phyloP scores from a whole-genome alignment of 2,888 invertebrate species.

The Caenorhabditis macrosperma region DNA sequence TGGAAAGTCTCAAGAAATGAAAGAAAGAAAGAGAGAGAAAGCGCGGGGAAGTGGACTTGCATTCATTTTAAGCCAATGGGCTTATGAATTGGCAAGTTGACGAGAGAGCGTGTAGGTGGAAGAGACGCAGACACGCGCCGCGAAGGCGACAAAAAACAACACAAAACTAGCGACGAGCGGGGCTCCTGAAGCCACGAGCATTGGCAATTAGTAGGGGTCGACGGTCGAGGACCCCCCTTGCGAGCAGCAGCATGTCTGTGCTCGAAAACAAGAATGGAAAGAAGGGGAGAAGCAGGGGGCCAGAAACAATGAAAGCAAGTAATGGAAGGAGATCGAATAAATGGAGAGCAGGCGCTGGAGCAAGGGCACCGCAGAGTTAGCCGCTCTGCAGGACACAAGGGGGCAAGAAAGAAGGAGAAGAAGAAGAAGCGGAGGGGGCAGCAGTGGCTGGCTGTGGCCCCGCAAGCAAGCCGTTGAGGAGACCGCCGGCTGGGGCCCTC shows the following conservation, averaged over 20 bases:
- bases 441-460: conserved; percentile 25
- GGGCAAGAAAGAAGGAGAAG: conserved; percentile 31
- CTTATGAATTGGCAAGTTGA: conserved; percentile 55
- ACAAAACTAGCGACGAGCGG: conserved; percentile 12
- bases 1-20: conserved; percentile 8
- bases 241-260: not conserved
- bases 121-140: conserved; percentile 35
- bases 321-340: conserved; percentile 27
- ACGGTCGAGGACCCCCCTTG: conserved; percentile 10
- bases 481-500: conserved; percentile 57
- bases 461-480: conserved; percentile 25
- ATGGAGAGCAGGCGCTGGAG: conserved; percentile 11
- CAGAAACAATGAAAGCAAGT: conserved; percentile 40
- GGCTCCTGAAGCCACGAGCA: conserved; percentile 11
- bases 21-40: not conserved
- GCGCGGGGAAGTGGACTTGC: conserved; percentile 24
- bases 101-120: conserved; percentile 29
- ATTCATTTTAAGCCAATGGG: conserved; percentile 53
- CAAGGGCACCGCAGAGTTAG: conserved; percentile 46
- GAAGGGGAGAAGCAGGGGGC: conserved; percentile 12
- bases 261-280: conserved; percentile 12
- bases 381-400: not conserved
- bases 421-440: conserved; percentile 6
- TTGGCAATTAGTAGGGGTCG: conserved; percentile 34
- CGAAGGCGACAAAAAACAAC: conserved; percentile 29